Evolutionary conservation across 2,113 vertebrate genomes (phyloP), one percentile per base, ranked within the genome.

Genomic region (Barbus barbus): DNA sequence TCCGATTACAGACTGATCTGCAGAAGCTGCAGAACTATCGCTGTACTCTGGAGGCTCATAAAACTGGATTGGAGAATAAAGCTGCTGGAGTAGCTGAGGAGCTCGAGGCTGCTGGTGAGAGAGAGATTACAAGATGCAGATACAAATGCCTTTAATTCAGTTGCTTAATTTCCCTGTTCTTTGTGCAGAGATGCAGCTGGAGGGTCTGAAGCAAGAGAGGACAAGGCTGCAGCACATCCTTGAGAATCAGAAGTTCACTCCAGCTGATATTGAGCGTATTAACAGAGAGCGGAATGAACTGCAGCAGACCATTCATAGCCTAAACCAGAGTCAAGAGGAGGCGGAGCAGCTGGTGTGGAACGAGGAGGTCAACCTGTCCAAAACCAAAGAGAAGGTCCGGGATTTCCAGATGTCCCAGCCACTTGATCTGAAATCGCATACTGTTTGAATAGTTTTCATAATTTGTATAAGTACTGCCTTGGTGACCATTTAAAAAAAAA

Each of bases 331-430:
- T 82, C 88, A 97, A 2, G 96, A 97, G 80, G 92, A 95, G 24
- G 96, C 96, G n/a, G 93, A 98, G 71, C 95, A 96, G 84, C 96
- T 96, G 46, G 89, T 96, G 90, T 99, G 97, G 98, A 97, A 96
- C 69, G 97, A 99, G 84, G 97, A 99, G 88, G 91, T 99, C 11
- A 94, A 95, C 81, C 93, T 98, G 53, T 95, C 95, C 48, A 97
- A 96, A 93, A 93, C 90, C 82, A 98, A 96, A 89, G 97, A 98
- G 69, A 93, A 94, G 93, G 98, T 98, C 90, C 73, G 95, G 16
- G 3, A 2, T 51, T 18, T 51, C 5, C 16, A 51, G 1, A 51
- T 51, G 48, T 51, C 7, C 38, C 8, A 9, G 2, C 38, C 8
- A 38, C 7, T 33, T 33, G 31, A 33, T 33, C 48, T 51, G 48